A percentile compares a stretch with the other conserved stretches of the same genome.
Evolutionary conservation across 2,113 vertebrate genomes (phyloP).

Genomic region (Dasyurus viverrinus): DNA sequence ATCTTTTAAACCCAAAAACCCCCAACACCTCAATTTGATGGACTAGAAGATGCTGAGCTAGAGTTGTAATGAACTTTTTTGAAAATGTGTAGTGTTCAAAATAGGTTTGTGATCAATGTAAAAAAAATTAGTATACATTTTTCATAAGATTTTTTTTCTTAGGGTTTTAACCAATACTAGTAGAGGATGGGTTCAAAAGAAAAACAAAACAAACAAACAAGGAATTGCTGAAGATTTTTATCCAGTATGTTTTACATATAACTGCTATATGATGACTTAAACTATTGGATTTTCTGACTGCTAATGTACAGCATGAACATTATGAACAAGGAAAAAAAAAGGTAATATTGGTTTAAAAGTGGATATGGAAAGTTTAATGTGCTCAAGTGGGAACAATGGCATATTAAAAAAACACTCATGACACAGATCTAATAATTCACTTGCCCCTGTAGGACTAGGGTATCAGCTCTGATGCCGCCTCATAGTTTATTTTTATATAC

Average conservation of each 20-base stretch:
- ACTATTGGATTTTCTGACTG: slow-evolving; percentile 81
- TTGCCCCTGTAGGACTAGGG: slow-evolving; percentile 87
- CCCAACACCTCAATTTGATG: slow-evolving; percentile 81
- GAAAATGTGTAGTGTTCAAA: slow-evolving; percentile 78
- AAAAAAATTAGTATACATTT: slow-evolving; percentile 79
- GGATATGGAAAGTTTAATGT: slow-evolving; percentile 87
- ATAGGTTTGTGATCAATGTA: slow-evolving; percentile 76
- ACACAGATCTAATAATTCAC: slow-evolving; percentile 90
- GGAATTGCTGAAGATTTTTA: slow-evolving; percentile 80
- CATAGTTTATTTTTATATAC: slow-evolving; percentile 90
- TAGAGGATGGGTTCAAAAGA: slow-evolving; percentile 74
- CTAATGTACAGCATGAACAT: slow-evolving; percentile 84
- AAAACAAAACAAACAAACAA: slow-evolving; percentile 32
- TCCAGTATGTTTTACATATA: slow-evolving; percentile 83
- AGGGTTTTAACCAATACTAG: slow-evolving; percentile 60
- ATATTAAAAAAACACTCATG: slow-evolving; percentile 88
- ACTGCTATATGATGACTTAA: slow-evolving; percentile 81
- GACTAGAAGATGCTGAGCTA: slow-evolving; percentile 75
- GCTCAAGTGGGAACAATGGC: slow-evolving; percentile 88
- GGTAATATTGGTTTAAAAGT: slow-evolving; percentile 87
- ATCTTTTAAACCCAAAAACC: slow-evolving; percentile 83
- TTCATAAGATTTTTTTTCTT: slow-evolving; percentile 63
- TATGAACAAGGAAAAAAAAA: slow-evolving; percentile 83
- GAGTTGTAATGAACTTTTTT: slow-evolving; percentile 78
- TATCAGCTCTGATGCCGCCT: slow-evolving; percentile 84